These are phyloP conservation scores for Spinus pinus DNA, from an alignment of 2,797 vertebrate genomes.

Conservation along the genomic window DNA sequence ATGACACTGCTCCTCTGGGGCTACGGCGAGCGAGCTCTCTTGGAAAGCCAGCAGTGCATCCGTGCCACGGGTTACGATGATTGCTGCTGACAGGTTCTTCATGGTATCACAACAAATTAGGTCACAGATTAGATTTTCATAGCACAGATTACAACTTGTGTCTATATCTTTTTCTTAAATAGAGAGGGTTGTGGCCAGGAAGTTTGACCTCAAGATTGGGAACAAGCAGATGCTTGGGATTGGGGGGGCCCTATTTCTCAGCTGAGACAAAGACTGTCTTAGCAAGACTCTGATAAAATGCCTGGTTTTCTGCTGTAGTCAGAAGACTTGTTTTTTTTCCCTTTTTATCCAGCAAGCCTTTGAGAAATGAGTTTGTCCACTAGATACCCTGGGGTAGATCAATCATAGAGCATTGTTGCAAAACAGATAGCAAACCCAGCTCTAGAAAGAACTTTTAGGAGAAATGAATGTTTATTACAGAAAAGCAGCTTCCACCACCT, in stretches of 20 bases:
- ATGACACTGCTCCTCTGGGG: not conserved
- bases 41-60: not conserved
- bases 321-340: not conserved
- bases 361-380: not conserved
- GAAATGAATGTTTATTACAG: not conserved
- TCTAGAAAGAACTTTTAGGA: not conserved
- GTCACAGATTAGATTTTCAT: constrained; percentile 64
- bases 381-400: not conserved
- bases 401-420: not conserved
- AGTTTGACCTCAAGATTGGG: not conserved
- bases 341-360: not conserved
- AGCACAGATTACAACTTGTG: constrained; percentile 33
- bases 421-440: not conserved
- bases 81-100: constrained; percentile 62
- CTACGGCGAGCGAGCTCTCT: rapidly evolving
- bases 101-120: constrained; percentile 66
- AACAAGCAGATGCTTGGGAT: not conserved
- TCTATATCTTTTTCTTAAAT: constrained; percentile 23
- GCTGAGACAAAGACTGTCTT: not conserved
- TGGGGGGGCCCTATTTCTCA: not conserved
- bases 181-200: not conserved
- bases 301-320: not conserved
- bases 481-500: not conserved
- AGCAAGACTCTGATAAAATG: not conserved
- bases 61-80: constrained; percentile 4